Evolutionary conservation across 64 coral and sea anemone genomes (phyloP).

Genomic region (Exaiptasia diaphana): DNA sequence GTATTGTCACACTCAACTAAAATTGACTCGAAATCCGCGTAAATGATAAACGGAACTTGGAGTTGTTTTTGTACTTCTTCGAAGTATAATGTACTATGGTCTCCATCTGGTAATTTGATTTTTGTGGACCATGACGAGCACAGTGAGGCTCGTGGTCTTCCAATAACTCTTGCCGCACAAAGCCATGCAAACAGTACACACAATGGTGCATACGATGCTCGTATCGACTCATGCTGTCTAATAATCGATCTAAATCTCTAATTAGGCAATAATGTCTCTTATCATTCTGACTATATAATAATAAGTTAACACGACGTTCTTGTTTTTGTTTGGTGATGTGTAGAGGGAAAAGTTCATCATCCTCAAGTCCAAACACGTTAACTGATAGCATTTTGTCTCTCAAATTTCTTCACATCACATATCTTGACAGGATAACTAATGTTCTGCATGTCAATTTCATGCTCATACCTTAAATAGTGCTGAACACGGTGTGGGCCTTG

Average conservation of each 20-base stretch:
- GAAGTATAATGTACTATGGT: background rate
- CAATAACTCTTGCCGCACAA: too few relatives aligned
- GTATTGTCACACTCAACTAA: background rate
- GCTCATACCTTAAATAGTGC: background rate
- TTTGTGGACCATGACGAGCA: background rate
- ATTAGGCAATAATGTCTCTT: too few relatives aligned
- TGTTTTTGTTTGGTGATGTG: conserved; percentile 20
- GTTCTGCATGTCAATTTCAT: conserved; percentile 17
- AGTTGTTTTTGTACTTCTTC: background rate
- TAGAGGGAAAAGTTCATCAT: conserved; percentile 3
- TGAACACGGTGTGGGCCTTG: background rate
- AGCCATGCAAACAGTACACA: too few relatives aligned
- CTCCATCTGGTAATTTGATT: background rate
- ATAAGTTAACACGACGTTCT: conserved; percentile 3
- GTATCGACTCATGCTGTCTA: too few relatives aligned
- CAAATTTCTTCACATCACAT: conserved; percentile 44
- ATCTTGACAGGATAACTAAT: conserved; percentile 17
- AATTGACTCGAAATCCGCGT: background rate
- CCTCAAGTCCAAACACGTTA: conserved; percentile 24
- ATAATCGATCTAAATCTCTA: too few relatives aligned
- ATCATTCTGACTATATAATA: too few relatives aligned
- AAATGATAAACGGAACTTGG: background rate
- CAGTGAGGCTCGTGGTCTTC: background rate
- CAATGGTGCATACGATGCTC: too few relatives aligned
- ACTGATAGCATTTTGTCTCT: conserved; percentile 16